phyloP scores from a whole-genome alignment of 2,113 vertebrate species.

The Toxostoma redivivum region DNA sequence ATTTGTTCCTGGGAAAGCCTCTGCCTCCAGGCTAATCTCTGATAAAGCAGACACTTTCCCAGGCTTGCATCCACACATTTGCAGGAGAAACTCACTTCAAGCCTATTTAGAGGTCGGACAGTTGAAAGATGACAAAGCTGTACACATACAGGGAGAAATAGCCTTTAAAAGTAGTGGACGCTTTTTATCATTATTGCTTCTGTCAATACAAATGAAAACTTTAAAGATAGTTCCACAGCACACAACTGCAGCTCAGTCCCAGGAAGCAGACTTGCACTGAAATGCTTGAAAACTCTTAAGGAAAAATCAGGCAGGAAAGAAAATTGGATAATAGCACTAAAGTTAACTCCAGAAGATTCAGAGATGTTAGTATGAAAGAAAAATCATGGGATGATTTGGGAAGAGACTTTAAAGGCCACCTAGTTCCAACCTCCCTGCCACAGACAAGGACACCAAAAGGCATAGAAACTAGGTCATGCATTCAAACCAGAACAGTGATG shows the following conservation, averaged over 20 bases:
- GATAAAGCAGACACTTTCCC: too few relatives aligned
- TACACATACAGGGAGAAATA: not conserved
- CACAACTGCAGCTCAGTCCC: not conserved
- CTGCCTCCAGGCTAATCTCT: too few relatives aligned
- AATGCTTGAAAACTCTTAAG: not conserved
- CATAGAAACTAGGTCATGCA: fast-evolving
- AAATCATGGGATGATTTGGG: not conserved
- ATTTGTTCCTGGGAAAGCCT: too few relatives aligned
- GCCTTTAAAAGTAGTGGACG: not conserved
- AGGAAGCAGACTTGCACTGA: not conserved
- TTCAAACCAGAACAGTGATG: not conserved
- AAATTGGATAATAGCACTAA: not conserved
- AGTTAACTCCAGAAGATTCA: not conserved
- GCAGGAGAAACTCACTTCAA: not conserved
- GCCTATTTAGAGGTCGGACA: not conserved
- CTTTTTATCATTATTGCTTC: not conserved
- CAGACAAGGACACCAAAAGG: not conserved
- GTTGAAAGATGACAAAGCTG: not conserved
- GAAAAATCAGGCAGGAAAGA: not conserved
- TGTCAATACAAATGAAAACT: not conserved
- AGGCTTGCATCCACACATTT: not conserved
- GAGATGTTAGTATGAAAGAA: not conserved
- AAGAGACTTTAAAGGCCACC: not conserved
- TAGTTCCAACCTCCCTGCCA: not conserved
- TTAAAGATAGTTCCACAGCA: not conserved